Evolutionary conservation across 2,888 invertebrate genomes (phyloP), one percentile per base, ranked within the genome.

Genomic region (Imbricaverruca yamaguchii): DNA sequence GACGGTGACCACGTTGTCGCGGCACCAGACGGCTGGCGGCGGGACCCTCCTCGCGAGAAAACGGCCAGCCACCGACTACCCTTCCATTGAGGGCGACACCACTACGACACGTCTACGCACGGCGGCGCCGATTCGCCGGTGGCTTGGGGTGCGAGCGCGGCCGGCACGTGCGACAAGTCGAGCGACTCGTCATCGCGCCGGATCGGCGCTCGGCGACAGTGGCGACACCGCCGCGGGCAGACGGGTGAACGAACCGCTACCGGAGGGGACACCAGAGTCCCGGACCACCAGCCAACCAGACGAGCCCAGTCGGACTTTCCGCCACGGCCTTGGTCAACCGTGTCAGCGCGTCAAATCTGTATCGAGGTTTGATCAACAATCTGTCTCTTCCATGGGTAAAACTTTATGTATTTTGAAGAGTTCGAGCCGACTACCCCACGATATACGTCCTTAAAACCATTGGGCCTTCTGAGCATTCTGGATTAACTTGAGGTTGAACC

Each of bases 101-200:
- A 21, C 74, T 55, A 74, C 74, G 74, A 74, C 74, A 74, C 74
- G 9, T 74, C 39, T 74, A 74, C 74, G 55, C 53, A 55, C 74
- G 39, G 39, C 21, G 23, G 55, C 4, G 74, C 74, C 74, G 74
- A 74, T 74, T 74, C 74, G 74, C 2, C 74, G 55, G 55, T 55
- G 74, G 8, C 74, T 74, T 23, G 21, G 74, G 53, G 21, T 13
- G 53, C 53, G 11, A 55, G 15, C 53, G 74, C 53, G 55, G 23
- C 23, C 0, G 74, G 18, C 74, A 21, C 74, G 55, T 12, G 21
- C 74, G 55, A 74, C 74, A 74, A 74, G 74, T 15, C 74, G 55
- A 53, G 74, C 74, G 53, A 9, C 15, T 4, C 10, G 10, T 11
- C 21, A 21, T 10, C 7, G 21, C 74, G 74, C 53, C 74, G 74